Evolutionary conservation across 2,113 vertebrate genomes (phyloP).

Genomic region (Laterallus jamaicensis): DNA sequence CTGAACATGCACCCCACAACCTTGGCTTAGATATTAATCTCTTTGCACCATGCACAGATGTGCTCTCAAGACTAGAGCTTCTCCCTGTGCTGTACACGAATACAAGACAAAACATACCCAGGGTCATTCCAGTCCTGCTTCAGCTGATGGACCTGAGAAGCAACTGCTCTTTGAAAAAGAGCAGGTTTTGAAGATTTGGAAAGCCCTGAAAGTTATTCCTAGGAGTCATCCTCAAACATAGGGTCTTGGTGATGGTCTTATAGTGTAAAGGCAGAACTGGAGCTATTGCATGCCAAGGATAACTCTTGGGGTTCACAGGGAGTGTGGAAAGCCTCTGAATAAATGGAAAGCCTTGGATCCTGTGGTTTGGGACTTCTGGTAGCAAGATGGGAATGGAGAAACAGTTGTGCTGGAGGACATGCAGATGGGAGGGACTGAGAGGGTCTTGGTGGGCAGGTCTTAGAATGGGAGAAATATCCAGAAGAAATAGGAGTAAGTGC

Average conservation of each 20-base stretch:
- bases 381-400: not conserved
- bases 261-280: not conserved
- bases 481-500: not conserved
- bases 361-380: not conserved
- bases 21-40: not conserved
- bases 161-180: not conserved
- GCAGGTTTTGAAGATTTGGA: not conserved
- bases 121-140: not conserved
- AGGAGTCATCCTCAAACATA: not conserved
- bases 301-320: not conserved
- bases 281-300: not conserved
- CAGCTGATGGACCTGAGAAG: not conserved
- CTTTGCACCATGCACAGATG: not conserved
- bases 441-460: not conserved
- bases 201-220: not conserved
- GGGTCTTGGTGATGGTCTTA: not conserved
- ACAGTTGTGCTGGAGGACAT: not conserved
- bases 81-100: not conserved
- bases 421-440: not conserved
- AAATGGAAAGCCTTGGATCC: not conserved
- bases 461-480: not conserved
- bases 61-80: not conserved
- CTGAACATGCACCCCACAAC: not conserved
- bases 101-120: not conserved
- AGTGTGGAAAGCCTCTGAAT: not conserved